A percentile compares a stretch with the other conserved stretches of the same genome.
Evolutionary conservation across 2,888 invertebrate genomes (phyloP).

Genomic region (Monochamus alternatus): DNA sequence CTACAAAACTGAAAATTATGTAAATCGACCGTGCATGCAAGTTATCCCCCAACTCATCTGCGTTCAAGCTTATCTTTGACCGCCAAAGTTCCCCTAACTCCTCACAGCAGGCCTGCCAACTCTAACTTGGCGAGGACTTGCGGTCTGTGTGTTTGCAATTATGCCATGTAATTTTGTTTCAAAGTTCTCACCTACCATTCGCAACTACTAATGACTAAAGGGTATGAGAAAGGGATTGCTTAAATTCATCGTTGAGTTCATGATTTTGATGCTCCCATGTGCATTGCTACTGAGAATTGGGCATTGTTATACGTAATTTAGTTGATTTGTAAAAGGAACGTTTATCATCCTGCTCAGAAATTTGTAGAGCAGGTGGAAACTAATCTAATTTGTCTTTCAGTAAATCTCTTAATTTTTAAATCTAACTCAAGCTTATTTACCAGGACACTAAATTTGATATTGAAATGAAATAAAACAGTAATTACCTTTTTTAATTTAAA

Average conservation of each 20-base stretch:
- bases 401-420: no score
- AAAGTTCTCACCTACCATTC: slow-evolving; percentile 47
- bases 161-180: slow-evolving; percentile 44
- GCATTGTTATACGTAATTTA: no score
- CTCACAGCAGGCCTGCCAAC: slow-evolving; percentile 28
- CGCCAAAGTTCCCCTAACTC: slow-evolving; percentile 31
- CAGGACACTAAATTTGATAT: no score
- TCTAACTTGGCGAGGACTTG: slow-evolving; percentile 46
- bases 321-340: no score
- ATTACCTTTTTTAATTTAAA: no score
- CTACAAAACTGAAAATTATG: slow-evolving; percentile 26
- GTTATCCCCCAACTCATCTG: slow-evolving; percentile 31
- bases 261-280: slow-evolving; percentile 11
- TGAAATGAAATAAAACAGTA: no score
- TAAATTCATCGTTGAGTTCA: slow-evolving; percentile 30
- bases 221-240: slow-evolving; percentile 18
- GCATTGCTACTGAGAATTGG: no score
- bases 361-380: background rate
- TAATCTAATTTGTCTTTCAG: background rate
- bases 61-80: slow-evolving; percentile 34
- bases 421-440: no score
- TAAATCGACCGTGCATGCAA: slow-evolving; percentile 32
- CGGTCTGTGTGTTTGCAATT: slow-evolving; percentile 49
- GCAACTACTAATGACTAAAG: slow-evolving; percentile 29
- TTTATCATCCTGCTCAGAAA: background rate